Percentiles rank a stretch among this genome's conserved stretches.
Evolutionary conservation across 2,888 invertebrate species (phyloP).

Genomic region (Drosophila maculinotata): DNA sequence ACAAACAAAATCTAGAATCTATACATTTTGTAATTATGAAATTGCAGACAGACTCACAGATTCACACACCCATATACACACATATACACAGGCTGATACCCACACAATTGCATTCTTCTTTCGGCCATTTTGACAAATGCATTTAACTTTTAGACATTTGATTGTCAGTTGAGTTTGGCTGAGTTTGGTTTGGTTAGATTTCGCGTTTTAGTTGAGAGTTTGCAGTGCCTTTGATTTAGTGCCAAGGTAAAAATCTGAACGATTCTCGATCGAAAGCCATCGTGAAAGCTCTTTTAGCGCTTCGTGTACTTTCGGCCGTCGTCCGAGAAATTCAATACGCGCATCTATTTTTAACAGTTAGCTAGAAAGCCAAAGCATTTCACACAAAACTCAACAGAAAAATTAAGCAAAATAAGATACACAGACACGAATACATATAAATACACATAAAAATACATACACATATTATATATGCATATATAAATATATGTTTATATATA

Average conservation of each 20-base stretch:
- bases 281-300: constrained; percentile 40
- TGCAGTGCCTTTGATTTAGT: constrained; percentile 61
- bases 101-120: constrained; percentile 10
- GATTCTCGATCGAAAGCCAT: constrained; percentile 26
- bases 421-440: not conserved
- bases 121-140: constrained; percentile 43
- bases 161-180: constrained; percentile 21
- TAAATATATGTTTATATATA: constrained; percentile 3
- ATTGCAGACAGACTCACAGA: constrained; percentile 24
- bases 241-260: constrained; percentile 64
- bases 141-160: constrained; percentile 34
- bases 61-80: constrained; percentile 16
- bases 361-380: constrained; percentile 46
- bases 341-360: constrained; percentile 77
- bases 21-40: constrained; percentile 29
- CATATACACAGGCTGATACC: no score
- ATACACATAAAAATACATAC: not conserved
- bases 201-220: constrained; percentile 7
- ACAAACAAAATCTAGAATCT: constrained; percentile 2
- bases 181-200: constrained; percentile 6
- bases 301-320: constrained; percentile 44
- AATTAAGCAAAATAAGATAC: constrained; percentile 35
- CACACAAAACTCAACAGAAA: constrained; percentile 58
- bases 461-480: constrained; percentile 1
- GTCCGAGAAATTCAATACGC: constrained; percentile 80